phyloP scores from a whole-genome alignment of 2,113 vertebrate genomes.

The Alethe castanea region DNA sequence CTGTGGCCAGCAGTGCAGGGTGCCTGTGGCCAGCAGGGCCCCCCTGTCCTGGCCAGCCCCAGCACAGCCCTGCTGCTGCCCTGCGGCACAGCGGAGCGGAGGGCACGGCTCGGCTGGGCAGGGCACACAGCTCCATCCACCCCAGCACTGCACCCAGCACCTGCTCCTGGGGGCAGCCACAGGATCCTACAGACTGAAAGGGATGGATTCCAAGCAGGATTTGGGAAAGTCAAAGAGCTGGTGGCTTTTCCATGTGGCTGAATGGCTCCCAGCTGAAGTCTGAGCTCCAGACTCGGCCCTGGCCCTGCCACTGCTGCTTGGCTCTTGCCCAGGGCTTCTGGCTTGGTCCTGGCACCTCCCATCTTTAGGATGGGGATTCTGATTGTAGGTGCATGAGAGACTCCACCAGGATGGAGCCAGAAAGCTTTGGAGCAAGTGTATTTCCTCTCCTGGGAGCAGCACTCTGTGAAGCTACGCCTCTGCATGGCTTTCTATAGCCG shows the following conservation, averaged over 20 bases:
- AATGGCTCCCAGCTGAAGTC: background rate
- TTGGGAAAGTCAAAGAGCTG: background rate
- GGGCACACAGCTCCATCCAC: background rate
- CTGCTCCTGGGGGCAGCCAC: background rate
- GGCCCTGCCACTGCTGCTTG: background rate
- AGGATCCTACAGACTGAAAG: background rate
- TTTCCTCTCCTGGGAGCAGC: background rate
- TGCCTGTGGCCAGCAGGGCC: background rate
- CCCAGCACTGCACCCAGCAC: background rate
- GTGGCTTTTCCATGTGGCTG: background rate
- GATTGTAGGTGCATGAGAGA: background rate
- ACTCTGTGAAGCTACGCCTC: background rate
- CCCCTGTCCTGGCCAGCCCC: rapidly evolving
- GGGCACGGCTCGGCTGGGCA: background rate
- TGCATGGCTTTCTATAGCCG: background rate
- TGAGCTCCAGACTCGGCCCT: background rate
- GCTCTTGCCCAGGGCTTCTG: background rate
- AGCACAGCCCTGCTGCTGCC: background rate
- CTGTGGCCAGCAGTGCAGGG: background rate
- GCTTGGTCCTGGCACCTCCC: background rate
- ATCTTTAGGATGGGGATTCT: background rate
- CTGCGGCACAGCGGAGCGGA: rapidly evolving
- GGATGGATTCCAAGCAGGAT: background rate
- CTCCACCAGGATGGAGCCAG: background rate
- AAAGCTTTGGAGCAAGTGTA: background rate